Evolutionary conservation across 2,797 vertebrate genomes (phyloP).

Genomic region (Vultur gryphus): DNA sequence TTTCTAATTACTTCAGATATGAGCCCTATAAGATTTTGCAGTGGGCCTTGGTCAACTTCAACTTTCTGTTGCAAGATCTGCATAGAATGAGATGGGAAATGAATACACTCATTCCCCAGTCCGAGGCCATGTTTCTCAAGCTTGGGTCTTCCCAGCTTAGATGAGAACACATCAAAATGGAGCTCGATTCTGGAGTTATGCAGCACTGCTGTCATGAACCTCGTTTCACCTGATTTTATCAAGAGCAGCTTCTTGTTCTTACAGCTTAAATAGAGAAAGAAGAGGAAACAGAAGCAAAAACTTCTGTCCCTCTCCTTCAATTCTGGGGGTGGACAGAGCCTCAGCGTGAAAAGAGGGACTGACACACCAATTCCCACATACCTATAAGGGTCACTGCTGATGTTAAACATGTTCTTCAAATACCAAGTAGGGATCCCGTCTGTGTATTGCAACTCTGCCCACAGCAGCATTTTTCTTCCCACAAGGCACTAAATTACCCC

Average conservation of each 20-base stretch:
- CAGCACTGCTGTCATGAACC: background rate
- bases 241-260: background rate
- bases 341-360: background rate
- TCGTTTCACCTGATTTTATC: background rate
- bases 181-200: background rate
- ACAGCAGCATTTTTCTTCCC: background rate
- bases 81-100: background rate
- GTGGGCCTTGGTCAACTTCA: background rate
- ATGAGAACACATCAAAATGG: background rate
- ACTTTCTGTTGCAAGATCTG: background rate
- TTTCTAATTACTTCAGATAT: background rate
- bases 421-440: background rate
- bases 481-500: background rate
- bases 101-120: background rate
- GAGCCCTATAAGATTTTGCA: background rate
- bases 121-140: background rate
- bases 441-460: background rate
- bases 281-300: background rate
- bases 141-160: background rate
- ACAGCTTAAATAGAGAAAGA: background rate
- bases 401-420: background rate
- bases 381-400: background rate
- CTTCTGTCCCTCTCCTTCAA: background rate
- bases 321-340: background rate
- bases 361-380: background rate